Evolutionary conservation across 2,797 vertebrate species (phyloP).

Genomic region (Pseudotriccus pelzelni): DNA sequence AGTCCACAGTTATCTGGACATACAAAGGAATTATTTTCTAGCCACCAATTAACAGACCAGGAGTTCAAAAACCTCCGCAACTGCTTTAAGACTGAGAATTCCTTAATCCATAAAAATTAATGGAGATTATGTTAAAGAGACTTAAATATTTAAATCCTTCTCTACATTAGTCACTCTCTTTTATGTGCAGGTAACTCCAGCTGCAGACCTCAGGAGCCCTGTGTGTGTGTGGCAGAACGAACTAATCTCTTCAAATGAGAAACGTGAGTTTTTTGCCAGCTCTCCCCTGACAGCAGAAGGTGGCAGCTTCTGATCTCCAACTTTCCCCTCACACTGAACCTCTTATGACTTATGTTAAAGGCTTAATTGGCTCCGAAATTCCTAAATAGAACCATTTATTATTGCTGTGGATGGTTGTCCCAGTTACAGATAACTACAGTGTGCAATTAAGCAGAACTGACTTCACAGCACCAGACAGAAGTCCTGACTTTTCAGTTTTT

Average conservation of each 20-base stretch:
- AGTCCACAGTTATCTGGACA: slow-evolving; percentile 10
- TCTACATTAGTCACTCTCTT: slow-evolving; percentile 2
- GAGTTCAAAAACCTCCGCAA: slow-evolving; percentile 7
- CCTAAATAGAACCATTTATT: slow-evolving; percentile 44
- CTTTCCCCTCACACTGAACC: neutral
- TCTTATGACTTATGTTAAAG: neutral
- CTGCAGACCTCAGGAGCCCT: neutral
- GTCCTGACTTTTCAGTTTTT: slow-evolving; percentile 47
- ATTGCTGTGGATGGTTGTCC: slow-evolving; percentile 38
- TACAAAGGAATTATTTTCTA: slow-evolving; percentile 40
- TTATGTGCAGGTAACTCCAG: slow-evolving; percentile 38
- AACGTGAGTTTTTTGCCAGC: neutral
- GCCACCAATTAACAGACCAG: slow-evolving; percentile 17
- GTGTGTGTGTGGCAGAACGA: neutral
- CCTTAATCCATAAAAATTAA: slow-evolving; percentile 62
- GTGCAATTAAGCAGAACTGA: slow-evolving; percentile 1
- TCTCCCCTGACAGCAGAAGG: neutral
- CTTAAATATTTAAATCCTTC: slow-evolving; percentile 61
- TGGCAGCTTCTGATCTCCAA: neutral
- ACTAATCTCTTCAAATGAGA: slow-evolving; percentile 1
- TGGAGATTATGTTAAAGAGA: slow-evolving; percentile 50
- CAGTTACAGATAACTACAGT: slow-evolving; percentile 10
- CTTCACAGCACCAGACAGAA: neutral
- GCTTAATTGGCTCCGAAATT: slow-evolving; percentile 17
- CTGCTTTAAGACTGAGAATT: slow-evolving; percentile 28